Evolutionary conservation across 2,888 invertebrate species (phyloP).

Genomic region (Cheilosia pagana): DNA sequence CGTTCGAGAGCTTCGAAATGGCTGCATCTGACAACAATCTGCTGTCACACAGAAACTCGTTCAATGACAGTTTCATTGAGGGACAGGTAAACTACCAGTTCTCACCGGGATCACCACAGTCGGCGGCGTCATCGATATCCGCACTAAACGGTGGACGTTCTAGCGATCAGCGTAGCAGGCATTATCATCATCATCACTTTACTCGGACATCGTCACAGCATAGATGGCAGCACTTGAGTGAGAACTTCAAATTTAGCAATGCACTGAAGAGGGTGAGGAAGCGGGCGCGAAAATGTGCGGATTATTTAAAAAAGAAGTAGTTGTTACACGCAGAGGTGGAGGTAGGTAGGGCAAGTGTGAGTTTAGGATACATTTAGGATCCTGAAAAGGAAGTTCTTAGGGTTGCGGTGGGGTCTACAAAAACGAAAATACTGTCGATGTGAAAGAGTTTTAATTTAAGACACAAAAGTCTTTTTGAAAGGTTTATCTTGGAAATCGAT

Average conservation of each 20-base stretch:
- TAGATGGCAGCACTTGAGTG: slow-evolving; percentile 79
- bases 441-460: too few relatives aligned
- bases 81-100: slow-evolving; percentile 77
- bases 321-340: neutral
- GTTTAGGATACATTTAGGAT: slow-evolving; percentile 9
- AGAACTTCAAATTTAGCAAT: slow-evolving; percentile 82
- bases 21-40: slow-evolving; percentile 81
- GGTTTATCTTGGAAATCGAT: too few relatives aligned
- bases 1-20: slow-evolving; percentile 81
- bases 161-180: slow-evolving; percentile 46
- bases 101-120: slow-evolving; percentile 78
- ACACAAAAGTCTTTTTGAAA: too few relatives aligned
- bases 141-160: slow-evolving; percentile 57
- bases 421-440: too few relatives aligned
- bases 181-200: slow-evolving; percentile 76
- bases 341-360: neutral
- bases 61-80: slow-evolving; percentile 62
- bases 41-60: slow-evolving; percentile 78
- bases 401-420: neutral
- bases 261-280: slow-evolving; percentile 82
- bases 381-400: slow-evolving; percentile 16
- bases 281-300: slow-evolving; percentile 83
- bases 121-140: slow-evolving; percentile 77
- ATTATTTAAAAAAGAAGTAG: slow-evolving; percentile 82
- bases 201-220: slow-evolving; percentile 74